Conservation (phyloP, 2,888 invertebrate genomes). For the Dione vanillae region DNA sequence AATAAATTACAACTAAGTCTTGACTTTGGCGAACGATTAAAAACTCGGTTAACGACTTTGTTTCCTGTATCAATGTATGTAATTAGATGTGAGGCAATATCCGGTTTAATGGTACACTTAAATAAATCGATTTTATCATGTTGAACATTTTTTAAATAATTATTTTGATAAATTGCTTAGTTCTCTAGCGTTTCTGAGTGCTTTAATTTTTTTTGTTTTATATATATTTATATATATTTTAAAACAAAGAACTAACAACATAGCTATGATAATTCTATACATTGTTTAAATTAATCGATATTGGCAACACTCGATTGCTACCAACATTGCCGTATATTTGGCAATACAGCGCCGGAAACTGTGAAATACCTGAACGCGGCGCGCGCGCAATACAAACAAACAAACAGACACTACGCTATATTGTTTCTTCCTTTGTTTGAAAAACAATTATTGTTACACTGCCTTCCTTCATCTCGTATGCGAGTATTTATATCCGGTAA, state of each 20-base stretch:
- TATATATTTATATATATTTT: too few species aligned
- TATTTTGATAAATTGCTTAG: background rate
- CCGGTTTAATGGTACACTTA: conserved; percentile 41
- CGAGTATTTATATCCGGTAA: conserved; percentile 32
- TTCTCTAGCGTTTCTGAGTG: background rate
- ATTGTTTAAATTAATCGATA: background rate
- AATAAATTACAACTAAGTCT: conserved; percentile 17
- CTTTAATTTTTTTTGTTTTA: background rate
- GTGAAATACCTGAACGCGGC: conserved; percentile 56
- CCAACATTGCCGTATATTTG: conserved; percentile 33
- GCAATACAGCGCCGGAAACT: conserved; percentile 56
- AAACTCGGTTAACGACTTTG: conserved; percentile 47
- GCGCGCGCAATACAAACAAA: conserved; percentile 58
- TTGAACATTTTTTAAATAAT: background rate
- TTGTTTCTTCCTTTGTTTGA: conserved; percentile 55
- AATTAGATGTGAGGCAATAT: conserved; percentile 47
- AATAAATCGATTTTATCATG: conserved; percentile 20
- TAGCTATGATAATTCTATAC: background rate
- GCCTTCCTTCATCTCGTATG: conserved; percentile 42
- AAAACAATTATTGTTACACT: conserved; percentile 43
- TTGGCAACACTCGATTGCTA: conserved; percentile 1
- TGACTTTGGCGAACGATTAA: conserved; percentile 40
- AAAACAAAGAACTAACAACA: too few species aligned
- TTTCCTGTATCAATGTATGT: conserved; percentile 50
- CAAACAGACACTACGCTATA: conserved; percentile 53